phyloP scores from a whole-genome alignment of 2,113 vertebrate species.

The Onychostruthus taczanowskii region DNA sequence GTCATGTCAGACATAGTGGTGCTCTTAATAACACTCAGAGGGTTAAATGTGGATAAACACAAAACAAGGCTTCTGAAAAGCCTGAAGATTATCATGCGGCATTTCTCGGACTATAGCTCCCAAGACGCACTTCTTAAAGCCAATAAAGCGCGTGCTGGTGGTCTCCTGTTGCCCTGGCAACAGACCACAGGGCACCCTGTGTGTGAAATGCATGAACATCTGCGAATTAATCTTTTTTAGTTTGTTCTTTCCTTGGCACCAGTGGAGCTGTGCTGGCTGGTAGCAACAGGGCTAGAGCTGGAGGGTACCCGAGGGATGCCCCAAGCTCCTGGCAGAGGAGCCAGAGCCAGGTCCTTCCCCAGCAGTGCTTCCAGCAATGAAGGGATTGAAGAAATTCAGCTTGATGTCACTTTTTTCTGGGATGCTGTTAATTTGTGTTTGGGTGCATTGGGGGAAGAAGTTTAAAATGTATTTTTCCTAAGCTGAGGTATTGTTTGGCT shows the following conservation, averaged over 20 bases:
- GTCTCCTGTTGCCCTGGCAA: conserved; percentile 93
- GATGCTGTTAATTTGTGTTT: conserved; percentile 66
- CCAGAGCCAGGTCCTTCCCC: conserved; percentile 60
- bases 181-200: conserved; percentile 85
- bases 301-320: conserved; percentile 66
- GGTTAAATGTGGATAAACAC: conserved; percentile 78
- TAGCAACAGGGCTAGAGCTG: conserved; percentile 38
- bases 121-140: conserved; percentile 88
- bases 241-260: conserved; percentile 78
- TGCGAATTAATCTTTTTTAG: conserved; percentile 81
- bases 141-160: conserved; percentile 86
- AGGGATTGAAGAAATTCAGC: conserved; percentile 61
- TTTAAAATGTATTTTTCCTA: conserved; percentile 51
- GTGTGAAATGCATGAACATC: conserved; percentile 87
- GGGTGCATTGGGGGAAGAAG: conserved; percentile 45
- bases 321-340: conserved; percentile 63
- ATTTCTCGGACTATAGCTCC: conserved; percentile 77
- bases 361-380: conserved; percentile 15
- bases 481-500: conserved; percentile 60
- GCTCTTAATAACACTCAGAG: conserved; percentile 67
- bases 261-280: conserved; percentile 50
- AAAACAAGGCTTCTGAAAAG: conserved; percentile 77
- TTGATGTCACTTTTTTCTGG: conserved; percentile 32
- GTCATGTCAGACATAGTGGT: neutral
- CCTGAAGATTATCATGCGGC: conserved; percentile 73